phyloP scores from a whole-genome alignment of 2,888 invertebrate genomes.

The Eupeodes latifasciatus region DNA sequence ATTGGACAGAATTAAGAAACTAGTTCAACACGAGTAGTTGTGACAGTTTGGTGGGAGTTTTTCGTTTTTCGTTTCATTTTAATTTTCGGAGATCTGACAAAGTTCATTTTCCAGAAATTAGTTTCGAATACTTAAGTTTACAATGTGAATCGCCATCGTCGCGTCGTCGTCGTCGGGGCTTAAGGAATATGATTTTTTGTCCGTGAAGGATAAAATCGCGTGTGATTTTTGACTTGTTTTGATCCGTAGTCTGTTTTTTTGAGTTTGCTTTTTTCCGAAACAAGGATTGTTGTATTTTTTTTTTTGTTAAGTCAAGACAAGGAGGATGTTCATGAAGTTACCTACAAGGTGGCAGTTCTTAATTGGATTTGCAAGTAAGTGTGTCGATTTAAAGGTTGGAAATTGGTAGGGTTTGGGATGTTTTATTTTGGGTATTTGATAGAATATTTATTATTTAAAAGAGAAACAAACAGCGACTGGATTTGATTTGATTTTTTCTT shows the following conservation, averaged over 20 bases:
- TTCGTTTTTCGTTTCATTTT: background rate
- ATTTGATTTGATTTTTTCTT: no score
- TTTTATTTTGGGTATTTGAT: background rate
- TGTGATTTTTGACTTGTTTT: slow-evolving; percentile 42
- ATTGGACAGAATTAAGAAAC: slow-evolving; percentile 47
- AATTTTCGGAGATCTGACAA: background rate
- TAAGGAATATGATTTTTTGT: slow-evolving; percentile 38
- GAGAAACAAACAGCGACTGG: no score
- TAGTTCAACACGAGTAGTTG: slow-evolving; percentile 66
- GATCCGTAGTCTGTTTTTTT: background rate
- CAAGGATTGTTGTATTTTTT: background rate
- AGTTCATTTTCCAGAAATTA: slow-evolving; percentile 25
- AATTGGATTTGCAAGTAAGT: slow-evolving; percentile 72
- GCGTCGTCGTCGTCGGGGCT: background rate
- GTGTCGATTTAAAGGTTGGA: background rate
- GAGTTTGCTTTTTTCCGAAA: background rate
- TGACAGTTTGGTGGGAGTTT: slow-evolving; percentile 42
- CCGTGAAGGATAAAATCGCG: slow-evolving; percentile 36
- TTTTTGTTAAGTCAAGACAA: slow-evolving; percentile 11
- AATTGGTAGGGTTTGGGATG: background rate
- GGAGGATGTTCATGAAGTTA: slow-evolving; percentile 57
- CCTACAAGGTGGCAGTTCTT: slow-evolving; percentile 52
- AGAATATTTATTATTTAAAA: no score
- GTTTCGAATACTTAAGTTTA: background rate
- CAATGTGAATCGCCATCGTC: slow-evolving; percentile 47